Percentiles rank a stretch among this genome's conserved stretches.
Conservation (phyloP, 1,140 invertebrate species). For the Steinernema khuongi region DNA sequence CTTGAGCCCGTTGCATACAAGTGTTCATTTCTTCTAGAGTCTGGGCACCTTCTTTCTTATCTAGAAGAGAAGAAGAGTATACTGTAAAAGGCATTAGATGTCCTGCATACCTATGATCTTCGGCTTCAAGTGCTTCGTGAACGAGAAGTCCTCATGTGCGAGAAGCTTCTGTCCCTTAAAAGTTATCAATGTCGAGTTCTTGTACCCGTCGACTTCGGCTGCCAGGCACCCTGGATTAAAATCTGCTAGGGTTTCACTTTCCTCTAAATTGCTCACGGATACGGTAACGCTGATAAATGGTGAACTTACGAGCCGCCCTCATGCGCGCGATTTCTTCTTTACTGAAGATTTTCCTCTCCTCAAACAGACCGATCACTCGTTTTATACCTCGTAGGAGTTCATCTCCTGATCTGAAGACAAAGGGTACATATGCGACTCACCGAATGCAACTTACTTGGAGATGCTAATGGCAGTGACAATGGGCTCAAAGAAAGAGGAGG, state of each 20-base stretch:
- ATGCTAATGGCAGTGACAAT: neutral
- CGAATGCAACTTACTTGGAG: slow-evolving; percentile 5
- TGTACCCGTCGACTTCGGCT: neutral
- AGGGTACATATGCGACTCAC: neutral
- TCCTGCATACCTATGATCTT: neutral
- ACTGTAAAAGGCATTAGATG: neutral
- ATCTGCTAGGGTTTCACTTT: neutral
- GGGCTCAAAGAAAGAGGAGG: neutral
- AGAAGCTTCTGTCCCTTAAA: neutral
- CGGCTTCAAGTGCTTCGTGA: neutral
- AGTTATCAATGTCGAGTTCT: neutral
- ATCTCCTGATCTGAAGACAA: neutral
- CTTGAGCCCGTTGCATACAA: neutral
- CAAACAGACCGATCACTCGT: neutral
- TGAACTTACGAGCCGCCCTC: neutral
- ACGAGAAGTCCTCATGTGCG: neutral
- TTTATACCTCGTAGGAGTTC: neutral
- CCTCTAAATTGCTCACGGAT: neutral
- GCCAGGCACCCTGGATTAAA: neutral
- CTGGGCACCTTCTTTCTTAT: neutral
- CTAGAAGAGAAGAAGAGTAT: neutral
- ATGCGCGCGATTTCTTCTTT: neutral
- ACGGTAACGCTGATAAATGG: neutral
- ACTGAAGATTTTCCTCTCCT: neutral
- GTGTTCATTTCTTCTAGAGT: neutral